A percentile compares a stretch with the other conserved stretches of the same genome.
Conservation (phyloP, 2,113 vertebrate genomes). For the Felis catus region DNA sequence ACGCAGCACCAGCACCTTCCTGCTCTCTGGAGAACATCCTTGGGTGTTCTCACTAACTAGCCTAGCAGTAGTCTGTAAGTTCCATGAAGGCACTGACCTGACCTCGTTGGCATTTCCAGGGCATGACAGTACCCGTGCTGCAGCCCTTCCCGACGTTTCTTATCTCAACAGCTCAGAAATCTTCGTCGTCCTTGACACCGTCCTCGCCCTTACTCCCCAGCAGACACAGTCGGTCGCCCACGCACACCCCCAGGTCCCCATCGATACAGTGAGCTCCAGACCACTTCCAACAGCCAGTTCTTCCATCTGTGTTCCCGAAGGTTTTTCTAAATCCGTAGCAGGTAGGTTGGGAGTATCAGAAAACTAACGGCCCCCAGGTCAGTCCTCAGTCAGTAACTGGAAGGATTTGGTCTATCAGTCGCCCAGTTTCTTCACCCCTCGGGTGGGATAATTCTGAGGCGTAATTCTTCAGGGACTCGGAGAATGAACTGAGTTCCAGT, state of each 20-base stretch:
- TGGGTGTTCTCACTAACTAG: background rate
- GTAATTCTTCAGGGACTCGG: background rate
- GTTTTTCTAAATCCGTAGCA: background rate
- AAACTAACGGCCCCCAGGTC: background rate
- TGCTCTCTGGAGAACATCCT: background rate
- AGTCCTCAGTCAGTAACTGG: background rate
- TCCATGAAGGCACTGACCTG: background rate
- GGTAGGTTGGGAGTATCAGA: background rate
- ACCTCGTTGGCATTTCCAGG: background rate
- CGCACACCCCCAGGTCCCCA: rapidly evolving
- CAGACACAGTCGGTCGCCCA: background rate
- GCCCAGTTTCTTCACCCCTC: background rate
- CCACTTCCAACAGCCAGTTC: background rate
- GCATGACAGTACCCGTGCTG: background rate
- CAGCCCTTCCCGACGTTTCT: background rate
- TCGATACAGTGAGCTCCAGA: background rate
- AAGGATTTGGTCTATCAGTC: background rate
- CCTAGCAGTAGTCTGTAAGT: background rate
- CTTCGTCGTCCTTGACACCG: background rate
- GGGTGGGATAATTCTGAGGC: background rate
- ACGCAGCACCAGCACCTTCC: background rate
- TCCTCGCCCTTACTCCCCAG: no score
- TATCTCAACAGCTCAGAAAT: background rate
- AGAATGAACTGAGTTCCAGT: background rate
- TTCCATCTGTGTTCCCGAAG: background rate